These are phyloP conservation scores for Vombatus ursinus DNA, from an alignment of 2,113 vertebrate species.

Conservation along the genomic window DNA sequence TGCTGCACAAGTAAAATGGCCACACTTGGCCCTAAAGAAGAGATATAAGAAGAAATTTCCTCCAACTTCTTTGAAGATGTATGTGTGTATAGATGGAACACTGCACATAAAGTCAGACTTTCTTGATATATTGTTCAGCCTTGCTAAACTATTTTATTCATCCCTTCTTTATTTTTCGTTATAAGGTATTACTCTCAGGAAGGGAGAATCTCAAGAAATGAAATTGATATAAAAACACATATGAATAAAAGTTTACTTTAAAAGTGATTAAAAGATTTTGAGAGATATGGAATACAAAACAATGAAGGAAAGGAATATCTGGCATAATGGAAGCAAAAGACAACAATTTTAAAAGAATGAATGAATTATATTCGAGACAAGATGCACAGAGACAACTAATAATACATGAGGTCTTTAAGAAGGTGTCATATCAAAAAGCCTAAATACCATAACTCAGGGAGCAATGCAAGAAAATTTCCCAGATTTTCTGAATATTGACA, in stretches of 20 bases:
- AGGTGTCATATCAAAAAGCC: not conserved
- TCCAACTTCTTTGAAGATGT: not conserved
- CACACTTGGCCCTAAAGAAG: not conserved
- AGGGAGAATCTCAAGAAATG: not conserved
- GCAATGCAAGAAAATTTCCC: not conserved
- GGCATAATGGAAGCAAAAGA: not conserved
- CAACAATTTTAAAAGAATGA: not conserved
- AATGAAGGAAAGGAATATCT: not conserved
- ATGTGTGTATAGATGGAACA: not conserved
- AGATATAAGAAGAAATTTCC: not conserved
- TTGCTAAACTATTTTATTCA: not conserved
- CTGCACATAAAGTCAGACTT: not conserved
- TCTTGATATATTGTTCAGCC: not conserved
- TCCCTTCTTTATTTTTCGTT: not conserved
- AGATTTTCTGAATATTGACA: not conserved
- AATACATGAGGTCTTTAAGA: not conserved
- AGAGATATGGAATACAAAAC: not conserved
- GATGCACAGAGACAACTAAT: not conserved
- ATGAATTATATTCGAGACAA: not conserved
- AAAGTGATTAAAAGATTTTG: not conserved
- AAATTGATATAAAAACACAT: not conserved
- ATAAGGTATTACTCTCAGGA: not conserved
- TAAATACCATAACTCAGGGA: not conserved
- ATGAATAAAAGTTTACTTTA: not conserved
- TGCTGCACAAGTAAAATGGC: not conserved